phyloP scores from a whole-genome alignment of 2,113 vertebrate genomes.

The Mixornis gularis region DNA sequence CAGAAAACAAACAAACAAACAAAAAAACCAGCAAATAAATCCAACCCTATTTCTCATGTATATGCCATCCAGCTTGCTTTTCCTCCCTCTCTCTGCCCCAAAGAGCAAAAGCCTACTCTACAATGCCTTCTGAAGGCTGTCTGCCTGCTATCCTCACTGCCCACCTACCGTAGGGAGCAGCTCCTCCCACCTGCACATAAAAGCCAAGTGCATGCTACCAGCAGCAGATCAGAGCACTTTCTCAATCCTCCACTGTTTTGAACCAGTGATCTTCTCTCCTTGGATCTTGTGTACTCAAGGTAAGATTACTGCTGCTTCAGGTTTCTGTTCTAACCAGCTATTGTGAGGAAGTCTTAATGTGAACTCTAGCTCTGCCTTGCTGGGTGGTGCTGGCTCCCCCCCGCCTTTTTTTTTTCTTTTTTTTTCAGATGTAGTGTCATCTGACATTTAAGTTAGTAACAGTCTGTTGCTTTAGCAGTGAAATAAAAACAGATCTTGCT shows the following conservation, averaged over 20 bases:
- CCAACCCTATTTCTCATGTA: background rate
- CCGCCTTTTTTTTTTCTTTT: background rate
- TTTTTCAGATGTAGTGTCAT: constrained; percentile 57
- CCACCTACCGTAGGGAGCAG: constrained; percentile 79
- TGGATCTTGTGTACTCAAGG: constrained; percentile 75
- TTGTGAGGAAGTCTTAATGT: constrained; percentile 18
- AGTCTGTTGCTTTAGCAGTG: constrained; percentile 72
- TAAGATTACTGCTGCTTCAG: constrained; percentile 71
- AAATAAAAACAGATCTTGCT: constrained; percentile 66
- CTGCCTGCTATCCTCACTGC: constrained; percentile 61
- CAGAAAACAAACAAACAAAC: background rate
- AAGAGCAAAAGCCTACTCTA: constrained; percentile 45
- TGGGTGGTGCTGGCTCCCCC: constrained; percentile 31
- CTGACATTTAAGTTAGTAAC: constrained; percentile 71
- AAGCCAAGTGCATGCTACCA: constrained; percentile 85
- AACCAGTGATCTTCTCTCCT: constrained; percentile 72
- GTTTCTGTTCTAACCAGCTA: constrained; percentile 35
- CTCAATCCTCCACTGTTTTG: constrained; percentile 71
- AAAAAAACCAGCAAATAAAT: background rate
- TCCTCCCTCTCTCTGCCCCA: constrained; percentile 12
- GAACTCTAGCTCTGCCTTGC: constrained; percentile 22
- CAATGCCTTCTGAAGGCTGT: constrained; percentile 63
- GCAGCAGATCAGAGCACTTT: constrained; percentile 77
- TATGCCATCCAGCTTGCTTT: background rate
- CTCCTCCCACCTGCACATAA: constrained; percentile 95